phyloP scores from a whole-genome alignment of 2,797 vertebrate species.

The Limnodromus scolopaceus region DNA sequence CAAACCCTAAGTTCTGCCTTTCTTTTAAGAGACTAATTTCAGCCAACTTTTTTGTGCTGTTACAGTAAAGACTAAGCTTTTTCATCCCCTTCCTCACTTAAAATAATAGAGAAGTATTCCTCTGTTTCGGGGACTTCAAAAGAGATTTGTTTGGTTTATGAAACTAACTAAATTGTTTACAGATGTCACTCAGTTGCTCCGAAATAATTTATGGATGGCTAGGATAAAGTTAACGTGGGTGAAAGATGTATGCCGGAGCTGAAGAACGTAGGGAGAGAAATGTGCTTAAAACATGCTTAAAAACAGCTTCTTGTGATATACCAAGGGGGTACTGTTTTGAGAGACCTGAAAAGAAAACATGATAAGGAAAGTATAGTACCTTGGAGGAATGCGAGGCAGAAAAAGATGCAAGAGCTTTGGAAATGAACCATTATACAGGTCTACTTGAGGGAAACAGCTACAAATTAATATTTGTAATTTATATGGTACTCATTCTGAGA shows the following conservation, averaged over 20 bases:
- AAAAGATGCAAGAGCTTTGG: neutral
- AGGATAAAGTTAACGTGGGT: neutral
- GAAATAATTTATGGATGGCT: neutral
- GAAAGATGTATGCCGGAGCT: neutral
- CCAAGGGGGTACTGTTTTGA: neutral
- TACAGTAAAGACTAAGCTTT: accelerated
- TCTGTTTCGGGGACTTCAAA: accelerated
- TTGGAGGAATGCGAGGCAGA: neutral
- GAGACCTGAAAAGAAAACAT: neutral
- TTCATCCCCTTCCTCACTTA: accelerated
- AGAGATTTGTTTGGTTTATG: neutral
- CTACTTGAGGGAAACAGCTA: neutral
- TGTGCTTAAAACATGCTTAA: neutral
- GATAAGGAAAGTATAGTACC: neutral
- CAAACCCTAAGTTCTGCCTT: accelerated
- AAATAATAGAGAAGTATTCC: neutral
- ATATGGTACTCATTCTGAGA: neutral
- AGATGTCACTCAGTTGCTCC: neutral
- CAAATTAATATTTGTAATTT: neutral
- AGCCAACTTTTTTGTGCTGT: accelerated
- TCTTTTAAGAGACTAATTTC: accelerated
- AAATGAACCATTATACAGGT: neutral
- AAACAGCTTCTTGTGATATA: neutral
- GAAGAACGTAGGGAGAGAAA: neutral
- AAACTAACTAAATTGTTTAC: neutral